phyloP scores from a whole-genome alignment of 2,888 invertebrate species.

The Philonicus albiceps region DNA sequence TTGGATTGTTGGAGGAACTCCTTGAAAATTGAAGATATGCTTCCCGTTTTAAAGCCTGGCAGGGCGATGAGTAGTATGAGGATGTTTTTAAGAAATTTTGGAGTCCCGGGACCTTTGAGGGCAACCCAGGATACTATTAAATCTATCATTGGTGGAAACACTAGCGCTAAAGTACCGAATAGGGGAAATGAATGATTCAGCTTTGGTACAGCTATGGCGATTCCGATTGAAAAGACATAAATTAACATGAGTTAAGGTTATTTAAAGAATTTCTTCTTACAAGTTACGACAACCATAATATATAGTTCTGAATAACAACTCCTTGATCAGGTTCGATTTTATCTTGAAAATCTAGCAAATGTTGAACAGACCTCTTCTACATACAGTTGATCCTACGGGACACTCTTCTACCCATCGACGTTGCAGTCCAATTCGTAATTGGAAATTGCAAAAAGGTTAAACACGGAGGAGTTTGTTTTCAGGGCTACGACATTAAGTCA shows the following conservation, averaged over 20 bases:
- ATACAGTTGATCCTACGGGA: too few species aligned
- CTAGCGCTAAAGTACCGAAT: constrained; percentile 87
- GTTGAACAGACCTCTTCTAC: too few species aligned
- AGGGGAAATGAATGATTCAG: constrained; percentile 87
- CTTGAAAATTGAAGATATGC: constrained; percentile 68
- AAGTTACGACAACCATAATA: constrained; percentile 81
- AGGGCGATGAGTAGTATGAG: constrained; percentile 73
- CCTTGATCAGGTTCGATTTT: constrained; percentile 67
- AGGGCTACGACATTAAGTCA: too few species aligned
- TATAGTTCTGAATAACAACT: constrained; percentile 75
- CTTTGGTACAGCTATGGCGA: constrained; percentile 87
- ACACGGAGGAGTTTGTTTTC: too few species aligned
- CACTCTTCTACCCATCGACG: too few species aligned
- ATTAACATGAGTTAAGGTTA: not conserved
- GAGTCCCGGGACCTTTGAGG: constrained; percentile 64
- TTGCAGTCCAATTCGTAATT: too few species aligned
- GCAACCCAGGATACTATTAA: constrained; percentile 74
- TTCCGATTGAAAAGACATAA: constrained; percentile 70
- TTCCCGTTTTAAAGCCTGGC: constrained; percentile 77
- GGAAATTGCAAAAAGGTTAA: too few species aligned
- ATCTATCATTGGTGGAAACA: constrained; percentile 89
- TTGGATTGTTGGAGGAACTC: constrained; percentile 51
- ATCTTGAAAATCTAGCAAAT: constrained; percentile 67
- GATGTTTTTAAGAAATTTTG: constrained; percentile 68
- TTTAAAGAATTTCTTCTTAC: constrained; percentile 69